Conservation (phyloP, 2,888 invertebrate species). For the Lasius platythorax region DNA sequence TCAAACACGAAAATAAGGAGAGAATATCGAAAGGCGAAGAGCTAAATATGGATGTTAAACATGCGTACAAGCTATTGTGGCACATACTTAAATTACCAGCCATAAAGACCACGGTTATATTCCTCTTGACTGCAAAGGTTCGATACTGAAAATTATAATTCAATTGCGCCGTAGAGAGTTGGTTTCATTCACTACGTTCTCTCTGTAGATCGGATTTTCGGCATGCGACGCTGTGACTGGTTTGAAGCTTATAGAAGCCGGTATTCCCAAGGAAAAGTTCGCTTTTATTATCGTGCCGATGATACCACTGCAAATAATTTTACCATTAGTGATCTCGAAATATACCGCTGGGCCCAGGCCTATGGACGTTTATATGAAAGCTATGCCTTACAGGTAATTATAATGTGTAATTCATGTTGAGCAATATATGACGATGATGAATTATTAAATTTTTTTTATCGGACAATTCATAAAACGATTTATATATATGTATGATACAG, state of each 20-base stretch:
- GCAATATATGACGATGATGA: not conserved
- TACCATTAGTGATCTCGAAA: conserved; percentile 94
- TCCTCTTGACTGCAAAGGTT: conserved; percentile 96
- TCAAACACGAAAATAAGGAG: conserved; percentile 92
- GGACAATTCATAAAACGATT: not conserved
- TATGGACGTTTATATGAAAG: conserved; percentile 94
- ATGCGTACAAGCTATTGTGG: conserved; percentile 94
- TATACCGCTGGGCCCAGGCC: conserved; percentile 96
- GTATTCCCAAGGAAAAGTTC: conserved; percentile 97
- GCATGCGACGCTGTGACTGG: conserved; percentile 98
- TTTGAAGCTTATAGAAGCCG: conserved; percentile 97
- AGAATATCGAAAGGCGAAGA: conserved; percentile 84
- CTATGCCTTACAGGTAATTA: conserved; percentile 92
- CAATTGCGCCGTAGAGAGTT: not conserved
- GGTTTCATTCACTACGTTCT: not conserved
- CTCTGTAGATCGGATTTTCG: conserved; percentile 95
- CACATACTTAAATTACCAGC: conserved; percentile 94
- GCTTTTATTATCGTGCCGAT: conserved; percentile 97
- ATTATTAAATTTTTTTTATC: not conserved
- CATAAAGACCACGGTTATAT: conserved; percentile 92
- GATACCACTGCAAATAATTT: conserved; percentile 96
- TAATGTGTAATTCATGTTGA: not conserved
- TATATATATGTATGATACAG: conserved; percentile 85
- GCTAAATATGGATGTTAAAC: conserved; percentile 87
- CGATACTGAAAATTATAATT: conserved; percentile 14